These are phyloP conservation scores for Etia nguti DNA, from an alignment of 2,113 vertebrate species.

Conservation along the genomic window DNA sequence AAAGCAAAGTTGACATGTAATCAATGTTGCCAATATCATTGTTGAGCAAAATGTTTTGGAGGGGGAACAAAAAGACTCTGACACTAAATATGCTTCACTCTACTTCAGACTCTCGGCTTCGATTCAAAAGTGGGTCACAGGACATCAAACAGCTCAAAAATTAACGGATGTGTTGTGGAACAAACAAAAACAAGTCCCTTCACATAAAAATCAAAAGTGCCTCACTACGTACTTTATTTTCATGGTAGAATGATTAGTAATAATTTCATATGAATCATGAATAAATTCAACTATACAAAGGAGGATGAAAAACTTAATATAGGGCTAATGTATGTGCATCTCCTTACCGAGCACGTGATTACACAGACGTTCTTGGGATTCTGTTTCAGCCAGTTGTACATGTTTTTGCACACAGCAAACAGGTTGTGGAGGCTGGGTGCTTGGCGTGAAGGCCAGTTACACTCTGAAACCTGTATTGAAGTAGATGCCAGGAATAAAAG, in stretches of 20 bases:
- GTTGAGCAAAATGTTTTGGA: not conserved
- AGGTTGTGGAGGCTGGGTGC: conserved; percentile 97
- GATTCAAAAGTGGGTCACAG: not conserved
- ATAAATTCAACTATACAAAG: not conserved
- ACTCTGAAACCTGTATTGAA: conserved; percentile 87
- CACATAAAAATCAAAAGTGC: not conserved
- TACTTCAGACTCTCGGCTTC: not conserved
- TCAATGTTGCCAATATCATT: not conserved
- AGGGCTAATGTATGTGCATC: not conserved
- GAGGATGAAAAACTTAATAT: not conserved
- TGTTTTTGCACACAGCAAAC: conserved; percentile 97
- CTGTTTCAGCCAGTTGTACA: conserved; percentile 98
- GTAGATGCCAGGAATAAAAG: not conserved
- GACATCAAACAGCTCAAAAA: not conserved
- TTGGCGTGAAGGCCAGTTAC: conserved; percentile 92
- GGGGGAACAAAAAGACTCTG: not conserved
- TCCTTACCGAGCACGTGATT: conserved; percentile 98
- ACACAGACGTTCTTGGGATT: conserved; percentile 99
- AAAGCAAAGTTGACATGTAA: not conserved
- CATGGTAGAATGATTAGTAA: not conserved
- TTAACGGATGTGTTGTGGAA: not conserved
- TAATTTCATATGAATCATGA: not conserved
- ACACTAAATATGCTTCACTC: not conserved
- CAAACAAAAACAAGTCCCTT: not conserved
- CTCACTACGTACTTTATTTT: not conserved